Evolutionary conservation across 1,140 invertebrate genomes (phyloP).

Genomic region (Pachyrhynchus sulphureomaculatus): DNA sequence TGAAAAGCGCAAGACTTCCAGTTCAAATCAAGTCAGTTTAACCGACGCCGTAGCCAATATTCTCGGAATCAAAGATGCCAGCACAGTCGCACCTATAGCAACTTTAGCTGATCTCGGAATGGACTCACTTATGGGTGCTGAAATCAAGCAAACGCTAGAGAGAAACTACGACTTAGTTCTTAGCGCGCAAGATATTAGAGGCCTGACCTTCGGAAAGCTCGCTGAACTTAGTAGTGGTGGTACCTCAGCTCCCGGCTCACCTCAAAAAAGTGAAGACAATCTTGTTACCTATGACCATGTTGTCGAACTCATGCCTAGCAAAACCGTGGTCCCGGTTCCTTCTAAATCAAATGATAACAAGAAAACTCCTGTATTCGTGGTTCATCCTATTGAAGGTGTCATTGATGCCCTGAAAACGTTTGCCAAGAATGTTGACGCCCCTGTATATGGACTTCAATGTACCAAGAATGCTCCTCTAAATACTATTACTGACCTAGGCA

Average conservation of each 20-base stretch:
- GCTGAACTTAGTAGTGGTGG: slow-evolving; percentile 62
- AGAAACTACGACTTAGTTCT: slow-evolving; percentile 86
- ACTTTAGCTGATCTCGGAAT: slow-evolving; percentile 91
- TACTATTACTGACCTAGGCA: slow-evolving; percentile 73
- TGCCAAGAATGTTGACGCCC: slow-evolving; percentile 67
- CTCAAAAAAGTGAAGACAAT: slow-evolving; percentile 27
- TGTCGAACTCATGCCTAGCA: slow-evolving; percentile 63
- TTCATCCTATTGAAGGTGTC: slow-evolving; percentile 91
- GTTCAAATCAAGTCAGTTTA: slow-evolving; percentile 58
- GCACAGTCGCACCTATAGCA: slow-evolving; percentile 69
- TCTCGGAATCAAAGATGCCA: slow-evolving; percentile 82
- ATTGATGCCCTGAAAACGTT: slow-evolving; percentile 68
- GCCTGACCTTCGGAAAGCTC: slow-evolving; percentile 74
- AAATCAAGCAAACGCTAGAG: slow-evolving; percentile 96
- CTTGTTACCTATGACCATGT: slow-evolving; percentile 56
- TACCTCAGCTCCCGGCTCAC: slow-evolving; percentile 39
- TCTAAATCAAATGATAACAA: slow-evolving; percentile 50
- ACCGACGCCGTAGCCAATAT: slow-evolving; percentile 80
- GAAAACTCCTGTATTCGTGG: slow-evolving; percentile 56
- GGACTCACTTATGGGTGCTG: slow-evolving; percentile 97
- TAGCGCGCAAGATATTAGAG: slow-evolving; percentile 86
- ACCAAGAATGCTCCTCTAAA: slow-evolving; percentile 71
- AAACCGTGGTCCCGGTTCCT: slow-evolving; percentile 63
- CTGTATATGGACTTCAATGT: slow-evolving; percentile 90
- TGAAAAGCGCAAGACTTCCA: slow-evolving; percentile 64